Conservation (phyloP, 2,113 vertebrate genomes). For the Atrichornis clamosus region DNA sequence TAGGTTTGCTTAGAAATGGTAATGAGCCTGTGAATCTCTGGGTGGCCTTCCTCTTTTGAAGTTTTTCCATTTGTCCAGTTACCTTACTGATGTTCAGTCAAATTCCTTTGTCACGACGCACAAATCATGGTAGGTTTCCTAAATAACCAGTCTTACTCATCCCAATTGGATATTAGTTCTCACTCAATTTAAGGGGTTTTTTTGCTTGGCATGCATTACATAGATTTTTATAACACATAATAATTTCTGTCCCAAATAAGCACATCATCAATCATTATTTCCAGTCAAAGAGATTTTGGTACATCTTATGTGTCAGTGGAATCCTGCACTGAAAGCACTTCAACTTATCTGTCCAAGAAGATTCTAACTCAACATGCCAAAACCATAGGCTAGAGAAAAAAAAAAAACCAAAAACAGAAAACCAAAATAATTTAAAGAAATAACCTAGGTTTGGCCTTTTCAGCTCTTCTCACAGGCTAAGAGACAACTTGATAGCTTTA, state of each 20-base stretch:
- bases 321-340: not conserved
- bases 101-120: not conserved
- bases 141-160: not conserved
- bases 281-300: not conserved
- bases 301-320: not conserved
- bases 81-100: not conserved
- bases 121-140: not conserved
- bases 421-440: not conserved
- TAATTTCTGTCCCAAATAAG: conserved; percentile 6
- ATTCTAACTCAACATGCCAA: not conserved
- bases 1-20: not conserved
- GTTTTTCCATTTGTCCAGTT: not conserved
- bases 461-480: not conserved
- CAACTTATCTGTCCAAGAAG: not conserved
- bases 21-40: not conserved
- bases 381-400: not conserved
- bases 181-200: not conserved
- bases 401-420: not conserved
- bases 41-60: not conserved
- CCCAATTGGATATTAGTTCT: not conserved
- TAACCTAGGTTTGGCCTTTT: not conserved
- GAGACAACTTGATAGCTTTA: not conserved
- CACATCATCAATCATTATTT: not conserved
- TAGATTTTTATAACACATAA: not conserved
- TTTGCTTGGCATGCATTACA: not conserved